phyloP scores from a whole-genome alignment of 2,113 vertebrate genomes.

The Myrmecobius fasciatus region DNA sequence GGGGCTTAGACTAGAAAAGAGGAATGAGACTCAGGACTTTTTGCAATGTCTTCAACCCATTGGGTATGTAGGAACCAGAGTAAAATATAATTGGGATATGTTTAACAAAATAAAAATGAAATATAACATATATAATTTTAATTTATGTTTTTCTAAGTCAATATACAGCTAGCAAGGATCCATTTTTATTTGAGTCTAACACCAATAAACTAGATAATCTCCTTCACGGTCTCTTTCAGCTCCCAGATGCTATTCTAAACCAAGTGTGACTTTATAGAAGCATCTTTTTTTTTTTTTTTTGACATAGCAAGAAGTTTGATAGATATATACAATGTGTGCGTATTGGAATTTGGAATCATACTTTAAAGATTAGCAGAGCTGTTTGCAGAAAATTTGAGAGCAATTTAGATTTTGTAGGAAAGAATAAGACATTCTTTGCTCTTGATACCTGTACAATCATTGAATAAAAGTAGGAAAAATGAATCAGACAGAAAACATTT shows the following conservation, averaged over 20 bases:
- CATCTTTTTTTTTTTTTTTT: not conserved
- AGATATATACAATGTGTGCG: not conserved
- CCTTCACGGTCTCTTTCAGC: not conserved
- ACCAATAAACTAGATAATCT: not conserved
- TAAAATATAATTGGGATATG: not conserved
- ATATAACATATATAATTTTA: not conserved
- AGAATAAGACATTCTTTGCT: not conserved
- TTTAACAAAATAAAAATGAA: not conserved
- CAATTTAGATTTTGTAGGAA: not conserved
- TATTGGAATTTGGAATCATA: not conserved
- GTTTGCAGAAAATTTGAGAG: not conserved
- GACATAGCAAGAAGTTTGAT: not conserved
- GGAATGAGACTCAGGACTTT: not conserved
- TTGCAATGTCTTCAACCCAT: not conserved
- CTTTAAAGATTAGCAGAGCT: not conserved
- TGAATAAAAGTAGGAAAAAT: not conserved
- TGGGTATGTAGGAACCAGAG: not conserved
- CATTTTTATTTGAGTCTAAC: not conserved
- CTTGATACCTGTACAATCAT: not conserved
- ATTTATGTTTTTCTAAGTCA: not conserved
- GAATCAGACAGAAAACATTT: not conserved
- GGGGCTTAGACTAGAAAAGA: not conserved
- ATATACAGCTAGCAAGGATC: not conserved
- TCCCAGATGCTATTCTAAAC: not conserved
- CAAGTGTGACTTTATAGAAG: not conserved